Conservation (phyloP, 2,797 vertebrate genomes). For the Rhinatrema bivittatum region DNA sequence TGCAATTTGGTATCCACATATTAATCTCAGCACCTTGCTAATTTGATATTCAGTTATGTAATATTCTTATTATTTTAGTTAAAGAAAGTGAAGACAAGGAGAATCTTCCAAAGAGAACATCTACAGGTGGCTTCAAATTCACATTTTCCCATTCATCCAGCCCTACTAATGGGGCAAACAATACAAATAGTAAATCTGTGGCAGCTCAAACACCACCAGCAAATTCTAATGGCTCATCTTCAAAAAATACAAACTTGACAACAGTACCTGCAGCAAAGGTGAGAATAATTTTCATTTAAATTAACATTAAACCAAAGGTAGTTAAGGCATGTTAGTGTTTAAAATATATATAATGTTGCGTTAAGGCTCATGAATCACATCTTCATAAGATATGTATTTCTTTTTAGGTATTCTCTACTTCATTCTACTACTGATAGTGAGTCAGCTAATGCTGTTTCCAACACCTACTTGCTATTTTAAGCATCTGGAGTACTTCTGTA, state of each 20-base stretch:
- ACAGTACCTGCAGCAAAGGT: slow-evolving; percentile 81
- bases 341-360: neutral
- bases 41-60: too few relatives aligned
- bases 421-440: too few relatives aligned
- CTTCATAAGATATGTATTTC: too few relatives aligned
- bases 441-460: too few relatives aligned
- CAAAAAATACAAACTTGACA: slow-evolving; percentile 71
- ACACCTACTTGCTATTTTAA: too few relatives aligned
- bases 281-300: slow-evolving; percentile 22
- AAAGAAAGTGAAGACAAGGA: slow-evolving; percentile 79
- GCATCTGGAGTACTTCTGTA: too few relatives aligned
- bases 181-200: slow-evolving; percentile 78
- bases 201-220: slow-evolving; percentile 69
- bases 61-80: slow-evolving; percentile 51
- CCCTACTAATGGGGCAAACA: slow-evolving; percentile 78
- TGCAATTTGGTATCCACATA: too few relatives aligned
- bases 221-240: slow-evolving; percentile 73
- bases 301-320: too few relatives aligned
- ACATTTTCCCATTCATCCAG: slow-evolving; percentile 68
- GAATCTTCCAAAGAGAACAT: slow-evolving; percentile 61
- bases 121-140: slow-evolving; percentile 65
- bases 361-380: neutral
- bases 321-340: neutral
- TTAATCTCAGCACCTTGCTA: too few relatives aligned
- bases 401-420: too few relatives aligned